Conservation (phyloP, 2,113 vertebrate genomes). For the Ariopsis seemanni region DNA sequence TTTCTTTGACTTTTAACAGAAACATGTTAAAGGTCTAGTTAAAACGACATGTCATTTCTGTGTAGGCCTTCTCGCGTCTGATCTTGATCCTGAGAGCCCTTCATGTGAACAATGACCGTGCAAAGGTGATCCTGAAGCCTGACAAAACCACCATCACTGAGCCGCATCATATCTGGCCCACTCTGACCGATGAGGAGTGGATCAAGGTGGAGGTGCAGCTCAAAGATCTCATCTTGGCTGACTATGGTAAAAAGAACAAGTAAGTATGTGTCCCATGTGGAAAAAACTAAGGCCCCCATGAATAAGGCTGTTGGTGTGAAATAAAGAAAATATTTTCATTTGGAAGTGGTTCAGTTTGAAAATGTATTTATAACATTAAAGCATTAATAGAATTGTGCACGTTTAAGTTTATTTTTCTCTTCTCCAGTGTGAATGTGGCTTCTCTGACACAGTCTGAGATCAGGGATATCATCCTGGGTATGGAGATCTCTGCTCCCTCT, state of each 20-base stretch:
- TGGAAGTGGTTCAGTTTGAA: background rate
- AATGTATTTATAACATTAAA: background rate
- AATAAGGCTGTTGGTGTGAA: background rate
- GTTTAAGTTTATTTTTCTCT: conserved; percentile 20
- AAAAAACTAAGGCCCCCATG: background rate
- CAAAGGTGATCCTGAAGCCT: conserved; percentile 97
- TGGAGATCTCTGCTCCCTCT: conserved; percentile 98
- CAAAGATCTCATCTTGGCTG: conserved; percentile 96
- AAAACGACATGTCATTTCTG: background rate
- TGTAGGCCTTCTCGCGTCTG: conserved; percentile 96
- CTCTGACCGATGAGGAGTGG: conserved; percentile 97
- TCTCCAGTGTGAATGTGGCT: conserved; percentile 90
- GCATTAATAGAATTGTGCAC: background rate
- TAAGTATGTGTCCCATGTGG: conserved; percentile 65
- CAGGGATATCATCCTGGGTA: conserved; percentile 97
- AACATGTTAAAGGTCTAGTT: background rate
- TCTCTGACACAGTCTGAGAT: conserved; percentile 98
- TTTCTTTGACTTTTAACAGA: background rate
- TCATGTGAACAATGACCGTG: conserved; percentile 95
- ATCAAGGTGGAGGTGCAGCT: conserved; percentile 99
- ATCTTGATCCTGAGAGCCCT: conserved; percentile 95
- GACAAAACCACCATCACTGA: conserved; percentile 98
- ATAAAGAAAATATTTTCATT: background rate
- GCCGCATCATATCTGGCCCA: conserved; percentile 99
- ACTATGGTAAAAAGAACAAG: conserved; percentile 99